Conservation (phyloP, 2,888 invertebrate genomes). For the Drosophila pegasa region DNA sequence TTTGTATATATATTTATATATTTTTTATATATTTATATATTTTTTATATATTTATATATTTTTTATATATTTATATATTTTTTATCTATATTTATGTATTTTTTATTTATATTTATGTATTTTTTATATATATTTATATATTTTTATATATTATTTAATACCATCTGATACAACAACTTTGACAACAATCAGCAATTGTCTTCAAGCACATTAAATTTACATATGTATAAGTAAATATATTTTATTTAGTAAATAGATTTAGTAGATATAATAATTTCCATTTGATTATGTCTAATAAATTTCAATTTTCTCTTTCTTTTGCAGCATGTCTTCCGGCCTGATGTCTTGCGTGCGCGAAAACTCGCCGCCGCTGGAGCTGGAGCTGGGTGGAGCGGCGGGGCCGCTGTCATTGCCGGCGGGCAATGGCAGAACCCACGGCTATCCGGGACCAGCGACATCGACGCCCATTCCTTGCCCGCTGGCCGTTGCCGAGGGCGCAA, state of each 20-base stretch:
- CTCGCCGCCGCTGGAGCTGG: conserved; percentile 84
- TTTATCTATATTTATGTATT: too few relatives aligned
- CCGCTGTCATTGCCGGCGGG: conserved; percentile 81
- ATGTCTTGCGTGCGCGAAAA: conserved; percentile 85
- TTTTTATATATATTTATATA: too few relatives aligned
- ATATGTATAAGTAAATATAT: background rate
- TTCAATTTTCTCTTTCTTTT: conserved; percentile 28
- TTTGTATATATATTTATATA: too few relatives aligned
- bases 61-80: too few relatives aligned
- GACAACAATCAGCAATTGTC: too few relatives aligned
- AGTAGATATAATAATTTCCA: background rate
- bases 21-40: too few relatives aligned
- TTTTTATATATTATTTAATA: too few relatives aligned
- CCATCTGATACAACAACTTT: too few relatives aligned
- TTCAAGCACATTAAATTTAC: too few relatives aligned
- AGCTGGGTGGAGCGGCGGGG: conserved; percentile 72
- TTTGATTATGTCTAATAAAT: background rate
- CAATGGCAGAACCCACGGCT: conserved; percentile 54
- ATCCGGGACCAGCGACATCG: conserved; percentile 68
- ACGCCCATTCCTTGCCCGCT: conserved; percentile 65
- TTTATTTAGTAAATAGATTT: too few relatives aligned
- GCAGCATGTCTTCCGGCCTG: conserved; percentile 84
- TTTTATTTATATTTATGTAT: too few relatives aligned
- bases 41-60: too few relatives aligned
- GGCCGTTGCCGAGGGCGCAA: conserved; percentile 11